Conservation (phyloP, 2,797 vertebrate species). For the Pempheris klunzingeri region DNA sequence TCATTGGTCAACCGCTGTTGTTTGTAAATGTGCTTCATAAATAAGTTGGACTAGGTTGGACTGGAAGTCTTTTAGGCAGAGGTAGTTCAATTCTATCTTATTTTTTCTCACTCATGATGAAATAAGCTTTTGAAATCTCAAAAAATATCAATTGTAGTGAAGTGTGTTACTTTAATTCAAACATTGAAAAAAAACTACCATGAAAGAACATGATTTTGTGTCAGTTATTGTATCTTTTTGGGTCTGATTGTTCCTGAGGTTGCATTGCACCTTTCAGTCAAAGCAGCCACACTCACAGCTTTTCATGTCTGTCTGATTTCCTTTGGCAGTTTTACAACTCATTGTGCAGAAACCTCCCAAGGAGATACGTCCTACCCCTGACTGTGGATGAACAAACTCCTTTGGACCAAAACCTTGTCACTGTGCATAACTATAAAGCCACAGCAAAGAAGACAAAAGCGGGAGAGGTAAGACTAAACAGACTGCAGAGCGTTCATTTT, state of each 20-base stretch:
- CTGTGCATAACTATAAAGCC: slow-evolving; percentile 83
- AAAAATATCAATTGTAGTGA: slow-evolving; percentile 19
- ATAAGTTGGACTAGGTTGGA: too few species aligned
- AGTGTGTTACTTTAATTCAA: slow-evolving; percentile 34
- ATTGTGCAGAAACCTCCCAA: slow-evolving; percentile 86
- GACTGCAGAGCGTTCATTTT: not conserved
- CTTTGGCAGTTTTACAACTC: slow-evolving; percentile 86
- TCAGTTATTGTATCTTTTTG: slow-evolving; percentile 23
- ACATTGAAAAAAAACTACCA: not conserved
- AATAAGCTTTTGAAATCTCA: slow-evolving; percentile 23
- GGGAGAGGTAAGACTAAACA: slow-evolving; percentile 83
- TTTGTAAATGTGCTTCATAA: too few species aligned
- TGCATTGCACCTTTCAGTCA: slow-evolving; percentile 35
- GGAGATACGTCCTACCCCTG: slow-evolving; percentile 92
- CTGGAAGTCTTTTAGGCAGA: slow-evolving; percentile 6
- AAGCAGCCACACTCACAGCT: slow-evolving; percentile 8
- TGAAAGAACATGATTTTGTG: slow-evolving; percentile 5
- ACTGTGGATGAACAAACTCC: slow-evolving; percentile 79
- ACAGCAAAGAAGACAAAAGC: slow-evolving; percentile 85
- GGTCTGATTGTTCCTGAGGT: slow-evolving; percentile 30
- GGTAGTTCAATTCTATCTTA: slow-evolving; percentile 8
- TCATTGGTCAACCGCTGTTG: too few species aligned
- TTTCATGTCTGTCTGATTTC: slow-evolving; percentile 45
- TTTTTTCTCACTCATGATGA: slow-evolving; percentile 2
- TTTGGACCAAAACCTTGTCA: slow-evolving; percentile 86